These are phyloP conservation scores for Neogale vison DNA, from an alignment of 2,113 vertebrate genomes.

Conservation along the genomic window DNA sequence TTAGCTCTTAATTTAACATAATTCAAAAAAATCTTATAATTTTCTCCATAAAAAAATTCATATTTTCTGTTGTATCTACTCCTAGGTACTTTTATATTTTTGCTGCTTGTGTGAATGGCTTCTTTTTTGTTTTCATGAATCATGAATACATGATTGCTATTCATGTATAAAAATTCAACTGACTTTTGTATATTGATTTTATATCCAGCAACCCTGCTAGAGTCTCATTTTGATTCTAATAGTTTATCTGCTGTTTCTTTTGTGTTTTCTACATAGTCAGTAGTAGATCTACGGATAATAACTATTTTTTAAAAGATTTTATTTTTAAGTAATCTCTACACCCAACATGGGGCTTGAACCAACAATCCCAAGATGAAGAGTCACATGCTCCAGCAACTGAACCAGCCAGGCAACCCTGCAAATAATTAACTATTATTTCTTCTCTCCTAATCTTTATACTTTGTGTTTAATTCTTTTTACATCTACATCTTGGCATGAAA, in stretches of 20 bases:
- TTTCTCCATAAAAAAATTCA: slow-evolving; percentile 27
- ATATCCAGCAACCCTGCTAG: slow-evolving; percentile 53
- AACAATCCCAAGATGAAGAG: not conserved
- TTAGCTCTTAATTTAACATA: not conserved
- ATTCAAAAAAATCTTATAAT: slow-evolving; percentile 47
- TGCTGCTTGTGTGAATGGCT: slow-evolving; percentile 37
- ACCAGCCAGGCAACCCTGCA: not conserved
- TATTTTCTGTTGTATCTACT: slow-evolving; percentile 40
- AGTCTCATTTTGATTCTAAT: slow-evolving; percentile 54
- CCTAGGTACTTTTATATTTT: slow-evolving; percentile 16
- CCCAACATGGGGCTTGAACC: not conserved
- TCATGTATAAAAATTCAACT: slow-evolving; percentile 32
- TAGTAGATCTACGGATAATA: not conserved
- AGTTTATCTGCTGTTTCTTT: slow-evolving; percentile 14
- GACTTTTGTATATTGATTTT: slow-evolving; percentile 72
- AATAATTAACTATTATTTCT: not conserved
- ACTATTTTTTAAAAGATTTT: not conserved
- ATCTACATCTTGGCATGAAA: not conserved
- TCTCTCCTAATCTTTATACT: slow-evolving; percentile 21
- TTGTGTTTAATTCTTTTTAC: slow-evolving; percentile 40
- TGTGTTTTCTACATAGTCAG: not conserved
- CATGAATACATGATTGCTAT: not conserved
- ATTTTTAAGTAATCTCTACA: not conserved
- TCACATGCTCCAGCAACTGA: not conserved
- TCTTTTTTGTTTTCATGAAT: slow-evolving; percentile 31